Evolutionary conservation across 2,888 invertebrate genomes (phyloP).

Genomic region (Falcaria lacertinaria): DNA sequence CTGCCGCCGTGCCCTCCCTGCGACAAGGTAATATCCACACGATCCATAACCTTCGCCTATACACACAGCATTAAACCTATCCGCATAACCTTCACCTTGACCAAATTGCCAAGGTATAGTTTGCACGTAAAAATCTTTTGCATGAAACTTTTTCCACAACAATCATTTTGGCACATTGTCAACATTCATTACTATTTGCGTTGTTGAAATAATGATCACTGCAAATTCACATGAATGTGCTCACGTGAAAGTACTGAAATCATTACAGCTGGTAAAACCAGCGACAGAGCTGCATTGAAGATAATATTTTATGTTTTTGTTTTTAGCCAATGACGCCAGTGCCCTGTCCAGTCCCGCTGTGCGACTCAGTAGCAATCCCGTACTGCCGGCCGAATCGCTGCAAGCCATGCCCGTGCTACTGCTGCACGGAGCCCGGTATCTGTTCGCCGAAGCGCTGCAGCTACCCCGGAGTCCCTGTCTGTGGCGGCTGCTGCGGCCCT

Average conservation of each 20-base stretch:
- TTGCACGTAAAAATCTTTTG: neutral
- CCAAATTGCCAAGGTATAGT: neutral
- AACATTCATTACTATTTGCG: conserved; percentile 6
- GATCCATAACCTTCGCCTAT: neutral
- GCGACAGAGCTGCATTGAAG: no score
- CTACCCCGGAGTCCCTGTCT: conserved; percentile 64
- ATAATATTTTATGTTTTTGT: no score
- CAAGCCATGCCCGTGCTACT: conserved; percentile 78
- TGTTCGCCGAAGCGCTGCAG: conserved; percentile 64
- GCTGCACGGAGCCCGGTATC: conserved; percentile 60
- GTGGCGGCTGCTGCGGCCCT: conserved; percentile 55
- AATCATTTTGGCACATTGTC: conserved; percentile 23
- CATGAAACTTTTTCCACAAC: no score
- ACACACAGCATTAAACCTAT: no score
- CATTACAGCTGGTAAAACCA: no score
- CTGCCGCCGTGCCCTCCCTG: conserved; percentile 64
- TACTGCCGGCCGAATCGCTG: conserved; percentile 75
- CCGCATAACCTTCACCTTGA: neutral
- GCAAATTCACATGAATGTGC: neutral
- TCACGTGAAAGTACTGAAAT: no score
- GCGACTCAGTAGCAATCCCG: conserved; percentile 67
- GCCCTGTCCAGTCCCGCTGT: conserved; percentile 36
- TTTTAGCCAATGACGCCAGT: conserved; percentile 44
- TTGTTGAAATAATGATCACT: neutral
- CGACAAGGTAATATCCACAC: conserved; percentile 45